Evolutionary conservation across 1,140 invertebrate genomes (phyloP), one percentile per base, ranked within the genome.

Genomic region (Globodera rostochiensis): DNA sequence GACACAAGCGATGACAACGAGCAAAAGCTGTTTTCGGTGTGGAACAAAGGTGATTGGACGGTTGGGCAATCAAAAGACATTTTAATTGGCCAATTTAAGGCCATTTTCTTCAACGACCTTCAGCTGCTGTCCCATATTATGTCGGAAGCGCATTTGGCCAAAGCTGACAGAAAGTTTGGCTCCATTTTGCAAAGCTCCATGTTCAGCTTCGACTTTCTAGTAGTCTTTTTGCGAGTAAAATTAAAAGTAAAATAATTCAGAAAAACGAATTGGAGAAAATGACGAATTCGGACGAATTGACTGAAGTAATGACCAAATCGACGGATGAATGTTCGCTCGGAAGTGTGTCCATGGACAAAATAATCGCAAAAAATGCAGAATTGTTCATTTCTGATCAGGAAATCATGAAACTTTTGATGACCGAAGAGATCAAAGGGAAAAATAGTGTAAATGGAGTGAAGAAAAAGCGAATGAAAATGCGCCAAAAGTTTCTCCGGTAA

Each of bases 41-140:
- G 57, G 15, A 64, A n/a, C 13, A 13, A 64, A 13, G 19, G 15
- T 15, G 15, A 19, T 5, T 11, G 57, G 5, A 19, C 3, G 1
- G 57, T 6, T 6, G 57, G 15, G 57, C 13, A 19, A 64, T 15
- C 19, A 64, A 64, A 64, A 13, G 57, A 7, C 36, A 36, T 36
- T 36, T 36, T 4, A 64, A 15, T 11, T 64, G 13, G 13, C 57
- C 57, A 6, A 73, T 15, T 73, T 73, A 75, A 75, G 45, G 25
- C 69, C 13, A 75, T 1, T 11, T 4, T 79, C 6, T n/a, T 6
- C 11, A 79, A 79, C 36, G 77, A 79, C 46, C 73, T 79, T 19
- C 77, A 79, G 19, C 45, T 79, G 9, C 13, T 79, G 21, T 79
- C 77, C 15, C 77, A 79, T 25, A 71, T 79, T 7, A 21, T 69